phyloP scores from a whole-genome alignment of 2,888 invertebrate genomes.

The Drosophila silvestris region DNA sequence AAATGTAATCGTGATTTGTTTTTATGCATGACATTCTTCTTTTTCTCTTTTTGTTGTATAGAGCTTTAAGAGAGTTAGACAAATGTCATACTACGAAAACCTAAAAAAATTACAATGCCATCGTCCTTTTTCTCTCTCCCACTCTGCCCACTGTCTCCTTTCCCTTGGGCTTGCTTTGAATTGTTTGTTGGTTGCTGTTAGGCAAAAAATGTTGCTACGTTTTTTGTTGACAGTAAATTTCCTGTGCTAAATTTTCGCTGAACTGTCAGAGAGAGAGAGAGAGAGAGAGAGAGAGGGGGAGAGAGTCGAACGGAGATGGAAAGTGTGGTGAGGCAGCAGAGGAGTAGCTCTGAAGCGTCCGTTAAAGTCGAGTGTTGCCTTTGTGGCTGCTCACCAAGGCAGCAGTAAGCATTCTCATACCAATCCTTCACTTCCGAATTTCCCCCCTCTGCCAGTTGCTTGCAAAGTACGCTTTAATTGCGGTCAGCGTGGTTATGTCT shows the following conservation, averaged over 20 bases:
- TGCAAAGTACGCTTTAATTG: constrained; percentile 68
- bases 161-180: constrained; percentile 25
- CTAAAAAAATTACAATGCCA: constrained; percentile 41
- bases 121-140: constrained; percentile 15
- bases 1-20: constrained; percentile 2
- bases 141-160: background rate
- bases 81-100: constrained; percentile 51
- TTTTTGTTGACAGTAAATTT: constrained; percentile 66
- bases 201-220: constrained; percentile 36
- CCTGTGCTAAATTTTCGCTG: constrained; percentile 68
- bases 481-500: constrained; percentile 73
- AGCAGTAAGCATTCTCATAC: constrained; percentile 45
- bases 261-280: constrained; percentile 49
- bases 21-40: background rate
- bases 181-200: constrained; percentile 32
- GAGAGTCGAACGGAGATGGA: background rate
- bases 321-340: background rate
- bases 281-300: background rate
- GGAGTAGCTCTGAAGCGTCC: constrained; percentile 13
- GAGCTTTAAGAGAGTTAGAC: constrained; percentile 37
- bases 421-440: constrained; percentile 18
- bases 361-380: constrained; percentile 24
- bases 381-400: constrained; percentile 55
- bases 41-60: constrained; percentile 2
- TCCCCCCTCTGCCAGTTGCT: constrained; percentile 19